phyloP scores from a whole-genome alignment of 1,140 invertebrate genomes.

The Calliopsis andreniformis region DNA sequence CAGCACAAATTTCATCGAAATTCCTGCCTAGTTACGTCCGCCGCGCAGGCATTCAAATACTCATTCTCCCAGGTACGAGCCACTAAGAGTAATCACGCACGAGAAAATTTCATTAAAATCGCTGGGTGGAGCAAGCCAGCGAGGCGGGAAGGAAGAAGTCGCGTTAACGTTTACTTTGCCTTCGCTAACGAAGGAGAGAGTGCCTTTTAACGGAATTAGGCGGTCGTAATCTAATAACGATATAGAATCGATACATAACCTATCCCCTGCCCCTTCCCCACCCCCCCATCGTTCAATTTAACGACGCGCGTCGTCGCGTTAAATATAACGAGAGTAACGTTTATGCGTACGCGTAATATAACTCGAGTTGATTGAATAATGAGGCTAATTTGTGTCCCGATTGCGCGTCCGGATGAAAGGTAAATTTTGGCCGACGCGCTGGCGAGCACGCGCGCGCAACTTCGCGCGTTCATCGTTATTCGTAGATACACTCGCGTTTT shows the following conservation, averaged over 20 bases:
- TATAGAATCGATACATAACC: conserved; percentile 27
- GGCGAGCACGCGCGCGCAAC: no score
- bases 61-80: no score
- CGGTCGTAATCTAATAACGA: conserved; percentile 25
- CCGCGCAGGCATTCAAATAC: no score
- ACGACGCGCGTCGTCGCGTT: conserved; percentile 4
- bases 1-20: no score
- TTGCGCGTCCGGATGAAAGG: conserved; percentile 16
- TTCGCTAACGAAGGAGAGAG: conserved; percentile 23
- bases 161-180: conserved; percentile 31
- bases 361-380: conserved; percentile 30
- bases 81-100: not conserved
- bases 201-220: conserved; percentile 29
- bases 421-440: conserved; percentile 23
- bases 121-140: not conserved
- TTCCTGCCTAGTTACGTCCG: no score
- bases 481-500: conserved; percentile 1
- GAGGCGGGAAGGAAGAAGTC: not conserved
- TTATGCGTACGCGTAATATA: conserved; percentile 16
- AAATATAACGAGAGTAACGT: conserved; percentile 28
- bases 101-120: conserved; percentile 23
- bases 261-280: no score
- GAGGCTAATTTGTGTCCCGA: conserved; percentile 15
- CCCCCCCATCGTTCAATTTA: not conserved
- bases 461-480: conserved; percentile 10